phyloP scores from a whole-genome alignment of 2,888 invertebrate genomes.

The Platynereis dumerilii region DNA sequence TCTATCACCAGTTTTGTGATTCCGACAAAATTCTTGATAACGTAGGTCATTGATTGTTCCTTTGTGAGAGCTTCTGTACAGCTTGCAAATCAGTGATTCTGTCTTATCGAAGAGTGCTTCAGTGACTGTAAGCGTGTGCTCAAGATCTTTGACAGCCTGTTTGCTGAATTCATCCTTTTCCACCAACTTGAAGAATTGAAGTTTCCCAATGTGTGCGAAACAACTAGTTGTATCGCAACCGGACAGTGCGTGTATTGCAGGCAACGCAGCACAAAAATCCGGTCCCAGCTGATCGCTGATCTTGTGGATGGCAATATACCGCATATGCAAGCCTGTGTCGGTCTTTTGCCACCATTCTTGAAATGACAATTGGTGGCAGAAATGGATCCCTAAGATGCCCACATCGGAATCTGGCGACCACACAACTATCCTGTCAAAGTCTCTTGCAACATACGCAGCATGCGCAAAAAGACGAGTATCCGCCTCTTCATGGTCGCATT shows the following conservation, averaged over 20 bases:
- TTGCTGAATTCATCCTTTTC: too few relatives aligned
- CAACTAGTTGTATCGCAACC: background rate
- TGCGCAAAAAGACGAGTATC: background rate
- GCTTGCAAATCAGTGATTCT: background rate
- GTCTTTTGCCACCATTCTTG: background rate
- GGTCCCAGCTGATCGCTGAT: too few relatives aligned
- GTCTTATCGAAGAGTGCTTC: too few relatives aligned
- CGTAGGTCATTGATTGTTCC: background rate
- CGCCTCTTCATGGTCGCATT: background rate
- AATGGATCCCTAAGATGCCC: background rate
- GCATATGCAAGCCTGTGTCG: background rate
- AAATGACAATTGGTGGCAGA: background rate
- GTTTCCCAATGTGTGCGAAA: background rate
- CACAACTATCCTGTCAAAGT: background rate
- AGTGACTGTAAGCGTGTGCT: too few relatives aligned
- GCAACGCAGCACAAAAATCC: background rate
- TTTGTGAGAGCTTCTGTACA: too few relatives aligned
- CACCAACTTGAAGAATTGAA: background rate
- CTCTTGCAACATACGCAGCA: too few relatives aligned
- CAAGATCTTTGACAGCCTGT: background rate
- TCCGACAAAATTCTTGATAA: background rate
- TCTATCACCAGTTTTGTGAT: background rate
- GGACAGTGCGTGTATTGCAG: background rate
- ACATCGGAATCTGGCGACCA: background rate
- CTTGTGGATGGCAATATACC: background rate